These are phyloP conservation scores for Oryzias javanicus DNA, from an alignment of 2,113 vertebrate species.

Conservation along the genomic window DNA sequence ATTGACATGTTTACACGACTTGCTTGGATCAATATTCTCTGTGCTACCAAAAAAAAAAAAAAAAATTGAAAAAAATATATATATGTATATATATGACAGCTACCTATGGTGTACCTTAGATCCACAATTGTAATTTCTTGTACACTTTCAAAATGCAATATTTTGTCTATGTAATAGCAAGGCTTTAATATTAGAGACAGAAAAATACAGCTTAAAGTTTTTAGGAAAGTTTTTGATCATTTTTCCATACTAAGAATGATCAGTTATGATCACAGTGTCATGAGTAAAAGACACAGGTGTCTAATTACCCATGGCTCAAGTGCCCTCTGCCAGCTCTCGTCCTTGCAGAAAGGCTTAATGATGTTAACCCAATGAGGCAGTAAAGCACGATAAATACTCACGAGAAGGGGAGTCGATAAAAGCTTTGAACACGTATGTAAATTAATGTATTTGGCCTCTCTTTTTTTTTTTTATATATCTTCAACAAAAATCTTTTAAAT, in stretches of 20 bases:
- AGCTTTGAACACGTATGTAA: conserved; percentile 25
- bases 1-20: too few relatives aligned
- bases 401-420: conserved; percentile 34
- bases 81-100: too few relatives aligned
- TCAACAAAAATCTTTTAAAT: too few relatives aligned
- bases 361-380: conserved; percentile 52
- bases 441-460: conserved; percentile 9
- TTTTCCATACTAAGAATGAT: conserved; percentile 22
- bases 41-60: too few relatives aligned
- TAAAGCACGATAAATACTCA: conserved; percentile 52
- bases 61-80: too few relatives aligned
- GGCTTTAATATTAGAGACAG: neutral
- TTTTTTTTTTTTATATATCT: too few relatives aligned
- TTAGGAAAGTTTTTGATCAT: conserved; percentile 12
- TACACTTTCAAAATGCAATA: too few relatives aligned
- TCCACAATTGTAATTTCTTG: too few relatives aligned
- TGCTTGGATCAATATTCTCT: too few relatives aligned
- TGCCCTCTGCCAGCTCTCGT: conserved; percentile 50
- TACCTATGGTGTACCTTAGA: too few relatives aligned
- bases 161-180: too few relatives aligned
- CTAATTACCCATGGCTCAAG: conserved; percentile 65
- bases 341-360: conserved; percentile 48
- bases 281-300: conserved; percentile 68
- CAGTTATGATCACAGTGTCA: conserved; percentile 44
- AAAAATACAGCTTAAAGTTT: neutral